Percentiles rank a stretch among this genome's conserved stretches.
Evolutionary conservation across 2,888 invertebrate genomes (phyloP).

Genomic region (Lordiphosa fenestrarum): DNA sequence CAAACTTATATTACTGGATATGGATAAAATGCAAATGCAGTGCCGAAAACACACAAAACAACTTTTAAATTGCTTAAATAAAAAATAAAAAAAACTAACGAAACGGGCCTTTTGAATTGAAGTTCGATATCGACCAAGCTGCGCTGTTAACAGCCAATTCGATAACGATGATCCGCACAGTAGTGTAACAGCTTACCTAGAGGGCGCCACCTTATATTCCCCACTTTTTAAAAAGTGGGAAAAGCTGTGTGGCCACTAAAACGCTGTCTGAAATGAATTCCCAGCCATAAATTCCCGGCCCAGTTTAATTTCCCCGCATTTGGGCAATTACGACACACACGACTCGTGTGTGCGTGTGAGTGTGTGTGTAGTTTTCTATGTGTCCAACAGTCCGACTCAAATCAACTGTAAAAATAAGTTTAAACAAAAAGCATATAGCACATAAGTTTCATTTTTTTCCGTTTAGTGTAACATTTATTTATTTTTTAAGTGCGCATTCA

Average conservation of each 20-base stretch:
- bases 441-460: constrained; percentile 64
- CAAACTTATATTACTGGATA: constrained; percentile 31
- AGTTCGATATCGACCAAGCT: not conserved
- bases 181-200: too few relatives aligned
- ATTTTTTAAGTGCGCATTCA: constrained; percentile 70
- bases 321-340: too few relatives aligned
- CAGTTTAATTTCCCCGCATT: too few relatives aligned
- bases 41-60: constrained; percentile 43
- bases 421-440: constrained; percentile 60
- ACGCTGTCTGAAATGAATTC: too few relatives aligned
- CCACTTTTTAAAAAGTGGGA: too few relatives aligned
- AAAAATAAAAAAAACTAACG: constrained; percentile 41
- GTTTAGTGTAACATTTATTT: constrained; percentile 66
- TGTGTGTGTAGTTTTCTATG: constrained; percentile 8
- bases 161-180: too few relatives aligned
- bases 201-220: too few relatives aligned
- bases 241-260: too few relatives aligned
- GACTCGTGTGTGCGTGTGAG: too few relatives aligned
- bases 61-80: constrained; percentile 71
- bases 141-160: too few relatives aligned
- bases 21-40: constrained; percentile 40
- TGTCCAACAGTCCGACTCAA: constrained; percentile 55
- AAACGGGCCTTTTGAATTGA: not conserved
- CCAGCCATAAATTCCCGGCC: too few relatives aligned
- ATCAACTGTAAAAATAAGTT: constrained; percentile 64